Base-by-base conservation (phyloP, 2,888 invertebrate genomes). In the Noctua janthina region DNA sequence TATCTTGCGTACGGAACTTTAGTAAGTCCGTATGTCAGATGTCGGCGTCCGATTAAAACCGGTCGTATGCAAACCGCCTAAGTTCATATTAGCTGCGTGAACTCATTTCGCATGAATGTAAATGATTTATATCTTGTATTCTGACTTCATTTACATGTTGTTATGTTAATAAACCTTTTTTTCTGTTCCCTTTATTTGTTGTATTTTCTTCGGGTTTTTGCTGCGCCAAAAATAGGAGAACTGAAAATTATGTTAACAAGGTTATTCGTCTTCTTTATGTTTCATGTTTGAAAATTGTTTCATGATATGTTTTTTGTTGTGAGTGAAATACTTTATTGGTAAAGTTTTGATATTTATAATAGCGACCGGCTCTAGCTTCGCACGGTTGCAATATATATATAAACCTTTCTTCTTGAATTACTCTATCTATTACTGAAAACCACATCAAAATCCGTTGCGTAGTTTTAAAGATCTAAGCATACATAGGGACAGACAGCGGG, bases 81-180 rank as follows among this genome's bases (percentile, higher is more conserved):
- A 59, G 69, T 81, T 77, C 78, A 73, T 84, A 81, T 84, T 84
- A 78, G 88, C 79, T 88, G 83, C 84, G 89, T 84, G 85, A 89
- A 89, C 87, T 89, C 84, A 87, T 88, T 90, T 85, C 59, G 81
- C 79, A 76, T 78, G 85, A 85, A 90, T 85, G 78, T 88, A 84
- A 84, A 88, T 89, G 85, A 89, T 89, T 89, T 89, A 90, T 88
- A 90, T 84, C 78, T 86, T 79, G 87, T 88, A 83, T 85, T 83
- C 81, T 72, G 87, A 87, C 82, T 88, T 90, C 82, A 87, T 90
- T 86, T 88, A 86, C 90, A 90, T 88, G 87, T 81, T 85, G 62
- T 81, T 90, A 84, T 86, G 79, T 83, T 87, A 81, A 87, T 86
- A 81, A 79, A 86, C 64, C 76, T 78, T 87, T 88, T 87, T 88